phyloP scores from a whole-genome alignment of 2,113 vertebrate genomes.

The Lophotis ruficrista region DNA sequence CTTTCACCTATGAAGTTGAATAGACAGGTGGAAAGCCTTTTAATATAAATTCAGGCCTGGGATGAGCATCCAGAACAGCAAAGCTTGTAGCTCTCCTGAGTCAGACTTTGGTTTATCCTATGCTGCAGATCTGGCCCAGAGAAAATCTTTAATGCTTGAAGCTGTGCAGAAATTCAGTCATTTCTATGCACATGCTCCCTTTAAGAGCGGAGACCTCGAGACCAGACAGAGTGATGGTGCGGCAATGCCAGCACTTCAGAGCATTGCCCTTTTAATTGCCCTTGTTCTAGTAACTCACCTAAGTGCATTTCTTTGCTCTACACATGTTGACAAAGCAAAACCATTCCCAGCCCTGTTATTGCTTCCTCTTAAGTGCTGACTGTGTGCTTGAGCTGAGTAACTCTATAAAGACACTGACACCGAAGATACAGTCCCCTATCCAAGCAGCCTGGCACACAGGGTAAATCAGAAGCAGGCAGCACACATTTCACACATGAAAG shows the following conservation, averaged over 20 bases:
- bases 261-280: neutral
- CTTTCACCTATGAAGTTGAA: neutral
- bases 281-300: neutral
- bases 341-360: neutral
- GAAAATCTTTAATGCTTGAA: neutral
- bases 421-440: neutral
- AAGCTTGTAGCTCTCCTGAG: neutral
- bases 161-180: neutral
- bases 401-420: neutral
- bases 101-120: neutral
- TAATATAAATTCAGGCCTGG: neutral
- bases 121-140: neutral
- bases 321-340: neutral
- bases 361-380: slow-evolving; percentile 15
- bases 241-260: neutral
- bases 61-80: neutral
- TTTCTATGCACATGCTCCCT: neutral
- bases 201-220: neutral
- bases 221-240: fast-evolving
- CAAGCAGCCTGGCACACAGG: neutral
- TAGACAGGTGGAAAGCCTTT: neutral
- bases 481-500: neutral
- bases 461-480: neutral
- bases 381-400: neutral
- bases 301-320: neutral